Percentiles rank a stretch among this genome's conserved stretches.
Evolutionary conservation across 2,888 invertebrate genomes (phyloP).

Genomic region (Thymelicus sylvestris): DNA sequence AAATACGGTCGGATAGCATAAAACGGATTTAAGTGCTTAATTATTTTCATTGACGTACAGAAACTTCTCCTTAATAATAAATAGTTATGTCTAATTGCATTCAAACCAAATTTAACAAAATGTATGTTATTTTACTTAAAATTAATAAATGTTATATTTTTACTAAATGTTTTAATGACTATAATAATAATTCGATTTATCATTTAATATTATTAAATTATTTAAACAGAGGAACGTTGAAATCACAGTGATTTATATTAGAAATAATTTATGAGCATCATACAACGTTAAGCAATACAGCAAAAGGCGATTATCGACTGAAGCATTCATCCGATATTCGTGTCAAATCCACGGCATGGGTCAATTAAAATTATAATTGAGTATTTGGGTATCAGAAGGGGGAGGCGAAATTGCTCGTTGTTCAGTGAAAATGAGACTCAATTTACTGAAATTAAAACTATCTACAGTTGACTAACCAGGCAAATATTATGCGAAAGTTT

Average conservation of each 20-base stretch:
- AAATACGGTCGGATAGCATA: too few relatives aligned
- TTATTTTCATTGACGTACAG: too few relatives aligned
- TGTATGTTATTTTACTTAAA: too few relatives aligned
- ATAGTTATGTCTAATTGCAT: too few relatives aligned
- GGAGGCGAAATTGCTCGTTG: conserved; percentile 44
- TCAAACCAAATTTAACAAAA: too few relatives aligned
- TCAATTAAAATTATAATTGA: conserved; percentile 79
- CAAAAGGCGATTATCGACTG: conserved; percentile 48
- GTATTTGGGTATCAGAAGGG: conserved; percentile 55
- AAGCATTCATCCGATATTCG: conserved; percentile 54
- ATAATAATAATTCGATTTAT: not conserved
- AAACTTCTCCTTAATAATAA: too few relatives aligned
- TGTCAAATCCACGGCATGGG: conserved; percentile 68
- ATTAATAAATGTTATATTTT: too few relatives aligned
- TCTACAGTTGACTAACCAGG: conserved; percentile 27
- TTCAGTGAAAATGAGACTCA: conserved; percentile 46
- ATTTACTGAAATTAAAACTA: conserved; percentile 45
- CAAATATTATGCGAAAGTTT: conserved; percentile 14
- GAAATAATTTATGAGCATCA: conserved; percentile 8
- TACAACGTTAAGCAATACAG: conserved; percentile 23
- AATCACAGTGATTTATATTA: not conserved
- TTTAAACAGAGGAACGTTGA: not conserved
- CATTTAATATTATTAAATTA: not conserved
- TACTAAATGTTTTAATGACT: too few relatives aligned
- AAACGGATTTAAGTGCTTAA: too few relatives aligned